phyloP scores from a whole-genome alignment of 2,113 vertebrate species.

The Erythrocercus mccallii region DNA sequence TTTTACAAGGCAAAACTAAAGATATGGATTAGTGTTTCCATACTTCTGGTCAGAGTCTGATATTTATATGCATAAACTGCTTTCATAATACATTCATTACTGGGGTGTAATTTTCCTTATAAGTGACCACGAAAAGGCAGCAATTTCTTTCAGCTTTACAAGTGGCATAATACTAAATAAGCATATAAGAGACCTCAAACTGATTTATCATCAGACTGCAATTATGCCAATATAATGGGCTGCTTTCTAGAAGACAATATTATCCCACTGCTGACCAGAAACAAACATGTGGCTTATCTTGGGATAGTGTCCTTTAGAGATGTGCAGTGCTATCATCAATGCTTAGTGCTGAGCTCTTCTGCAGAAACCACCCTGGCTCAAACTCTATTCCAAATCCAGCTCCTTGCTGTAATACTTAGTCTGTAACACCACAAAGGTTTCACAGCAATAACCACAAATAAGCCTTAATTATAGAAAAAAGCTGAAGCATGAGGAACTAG shows the following conservation, averaged over 20 bases:
- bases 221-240: neutral
- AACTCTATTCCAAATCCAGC: neutral
- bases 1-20: neutral
- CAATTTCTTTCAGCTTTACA: neutral
- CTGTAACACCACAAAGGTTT: neutral
- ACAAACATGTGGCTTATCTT: neutral
- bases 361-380: neutral
- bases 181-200: neutral
- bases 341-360: neutral
- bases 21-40: neutral
- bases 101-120: neutral
- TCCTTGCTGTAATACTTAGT: neutral
- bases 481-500: neutral
- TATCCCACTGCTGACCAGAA: neutral
- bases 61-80: neutral
- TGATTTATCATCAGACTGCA: neutral
- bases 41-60: neutral
- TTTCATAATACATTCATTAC: slow-evolving; percentile 2
- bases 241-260: slow-evolving; percentile 2
- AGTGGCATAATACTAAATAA: neutral
- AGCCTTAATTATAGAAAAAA: neutral
- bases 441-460: neutral
- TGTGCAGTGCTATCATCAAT: neutral
- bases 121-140: slow-evolving; percentile 19
- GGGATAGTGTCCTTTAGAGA: neutral